phyloP scores from a whole-genome alignment of 2,797 vertebrate genomes.

The Bradypus variegatus region DNA sequence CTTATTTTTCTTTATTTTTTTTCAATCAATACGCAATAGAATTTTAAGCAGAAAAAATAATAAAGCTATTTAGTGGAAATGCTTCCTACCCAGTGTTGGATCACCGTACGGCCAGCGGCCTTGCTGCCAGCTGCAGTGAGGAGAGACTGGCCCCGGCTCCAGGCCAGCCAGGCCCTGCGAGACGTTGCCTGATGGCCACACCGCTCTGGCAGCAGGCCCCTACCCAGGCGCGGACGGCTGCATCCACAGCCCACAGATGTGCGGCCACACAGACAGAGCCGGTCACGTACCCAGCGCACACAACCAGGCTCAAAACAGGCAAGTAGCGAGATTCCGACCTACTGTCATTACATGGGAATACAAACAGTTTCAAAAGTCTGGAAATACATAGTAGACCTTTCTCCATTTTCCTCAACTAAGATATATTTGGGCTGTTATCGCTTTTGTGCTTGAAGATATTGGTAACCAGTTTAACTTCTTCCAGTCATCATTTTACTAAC shows the following conservation, averaged over 20 bases:
- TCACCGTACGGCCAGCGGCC: too few species aligned
- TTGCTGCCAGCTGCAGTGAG: too few species aligned
- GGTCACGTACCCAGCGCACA: fast-evolving
- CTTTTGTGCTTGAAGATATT: not conserved
- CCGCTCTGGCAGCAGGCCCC: not conserved
- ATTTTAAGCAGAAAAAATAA: not conserved
- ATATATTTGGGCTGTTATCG: not conserved
- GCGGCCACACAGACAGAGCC: not conserved
- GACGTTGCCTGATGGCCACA: not conserved
- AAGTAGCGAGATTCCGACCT: not conserved
- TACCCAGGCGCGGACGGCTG: too few species aligned
- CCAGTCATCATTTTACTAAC: not conserved
- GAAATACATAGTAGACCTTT: fast-evolving
- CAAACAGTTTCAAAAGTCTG: not conserved
- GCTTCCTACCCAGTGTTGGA: not conserved
- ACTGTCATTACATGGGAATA: too few species aligned
- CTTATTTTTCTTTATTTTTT: not conserved
- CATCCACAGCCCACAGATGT: not conserved
- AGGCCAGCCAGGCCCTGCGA: not conserved
- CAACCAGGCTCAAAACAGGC: not conserved
- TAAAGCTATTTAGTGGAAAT: not conserved
- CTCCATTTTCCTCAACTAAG: not conserved
- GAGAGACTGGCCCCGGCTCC: too few species aligned
- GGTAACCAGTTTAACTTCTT: not conserved
- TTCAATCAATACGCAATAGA: too few species aligned